Evolutionary conservation across 1,140 invertebrate species (phyloP).

Genomic region (Zaprionus inermis): DNA sequence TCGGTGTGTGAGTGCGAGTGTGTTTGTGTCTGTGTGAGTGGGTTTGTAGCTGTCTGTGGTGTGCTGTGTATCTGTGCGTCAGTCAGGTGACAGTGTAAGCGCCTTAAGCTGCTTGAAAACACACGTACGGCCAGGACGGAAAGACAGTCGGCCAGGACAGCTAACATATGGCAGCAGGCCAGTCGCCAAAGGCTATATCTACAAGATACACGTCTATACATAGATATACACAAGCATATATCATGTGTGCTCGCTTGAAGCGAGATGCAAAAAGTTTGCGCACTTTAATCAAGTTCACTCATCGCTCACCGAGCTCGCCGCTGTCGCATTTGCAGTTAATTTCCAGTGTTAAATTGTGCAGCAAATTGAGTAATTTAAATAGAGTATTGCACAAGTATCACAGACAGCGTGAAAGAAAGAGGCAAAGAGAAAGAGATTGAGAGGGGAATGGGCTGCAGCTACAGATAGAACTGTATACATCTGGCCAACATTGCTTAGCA

Average conservation of each 20-base stretch:
- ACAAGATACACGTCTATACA: constrained; percentile 12
- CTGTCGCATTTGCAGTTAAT: constrained; percentile 58
- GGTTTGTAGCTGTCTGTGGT: constrained; percentile 1
- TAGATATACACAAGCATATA: not conserved
- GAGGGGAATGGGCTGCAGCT: not conserved
- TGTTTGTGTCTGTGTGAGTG: constrained; percentile 7
- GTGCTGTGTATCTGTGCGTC: constrained; percentile 46
- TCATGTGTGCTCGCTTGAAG: not conserved
- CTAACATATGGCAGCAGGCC: constrained; percentile 39
- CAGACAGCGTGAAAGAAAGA: constrained; percentile 33
- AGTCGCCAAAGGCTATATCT: constrained; percentile 18
- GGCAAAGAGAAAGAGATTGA: constrained; percentile 23
- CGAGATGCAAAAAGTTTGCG: not conserved
- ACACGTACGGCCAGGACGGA: constrained; percentile 29
- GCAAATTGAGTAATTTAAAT: constrained; percentile 74
- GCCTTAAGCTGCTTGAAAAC: constrained; percentile 70
- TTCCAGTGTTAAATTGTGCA: constrained; percentile 56
- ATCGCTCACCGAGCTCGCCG: no score
- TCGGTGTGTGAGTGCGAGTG: not conserved
- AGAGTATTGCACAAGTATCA: constrained; percentile 55
- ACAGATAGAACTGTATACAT: not conserved
- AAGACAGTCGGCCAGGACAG: constrained; percentile 30
- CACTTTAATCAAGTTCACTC: constrained; percentile 49
- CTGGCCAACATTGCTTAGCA: constrained; percentile 44
- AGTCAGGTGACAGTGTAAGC: constrained; percentile 78